A percentile compares a stretch with the other conserved stretches of the same genome.
Conservation (phyloP, 2,113 vertebrate species). For the Oenanthe oenanthe region DNA sequence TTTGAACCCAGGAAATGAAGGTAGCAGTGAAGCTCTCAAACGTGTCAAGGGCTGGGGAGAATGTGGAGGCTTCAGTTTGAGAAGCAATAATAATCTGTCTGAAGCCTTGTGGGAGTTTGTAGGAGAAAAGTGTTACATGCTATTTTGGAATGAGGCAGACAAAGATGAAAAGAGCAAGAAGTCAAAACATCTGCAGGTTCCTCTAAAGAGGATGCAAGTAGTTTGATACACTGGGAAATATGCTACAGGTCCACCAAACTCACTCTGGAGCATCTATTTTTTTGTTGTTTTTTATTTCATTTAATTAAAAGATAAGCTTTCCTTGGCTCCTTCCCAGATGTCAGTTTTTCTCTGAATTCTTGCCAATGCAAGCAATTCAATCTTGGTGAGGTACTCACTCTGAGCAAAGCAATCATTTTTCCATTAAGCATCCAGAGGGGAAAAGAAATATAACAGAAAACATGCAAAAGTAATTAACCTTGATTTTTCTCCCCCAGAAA, state of each 20-base stretch:
- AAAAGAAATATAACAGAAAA: background rate
- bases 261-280: background rate
- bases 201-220: background rate
- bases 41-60: background rate
- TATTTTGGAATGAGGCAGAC: background rate
- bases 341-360: background rate
- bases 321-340: background rate
- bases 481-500: background rate
- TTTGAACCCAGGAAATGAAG: background rate
- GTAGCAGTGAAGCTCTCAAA: background rate
- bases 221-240: background rate
- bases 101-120: background rate
- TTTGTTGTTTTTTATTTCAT: background rate
- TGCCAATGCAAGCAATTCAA: background rate
- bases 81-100: background rate
- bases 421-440: background rate
- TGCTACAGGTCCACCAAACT: background rate
- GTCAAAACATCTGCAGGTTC: background rate
- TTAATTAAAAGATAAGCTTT: slow-evolving; percentile 17
- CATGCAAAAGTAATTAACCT: background rate
- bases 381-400: background rate
- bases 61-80: background rate
- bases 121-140: background rate
- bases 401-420: background rate
- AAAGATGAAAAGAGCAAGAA: background rate